Base-by-base conservation (phyloP, 2,113 vertebrate species). In the Carollia perspicillata region DNA sequence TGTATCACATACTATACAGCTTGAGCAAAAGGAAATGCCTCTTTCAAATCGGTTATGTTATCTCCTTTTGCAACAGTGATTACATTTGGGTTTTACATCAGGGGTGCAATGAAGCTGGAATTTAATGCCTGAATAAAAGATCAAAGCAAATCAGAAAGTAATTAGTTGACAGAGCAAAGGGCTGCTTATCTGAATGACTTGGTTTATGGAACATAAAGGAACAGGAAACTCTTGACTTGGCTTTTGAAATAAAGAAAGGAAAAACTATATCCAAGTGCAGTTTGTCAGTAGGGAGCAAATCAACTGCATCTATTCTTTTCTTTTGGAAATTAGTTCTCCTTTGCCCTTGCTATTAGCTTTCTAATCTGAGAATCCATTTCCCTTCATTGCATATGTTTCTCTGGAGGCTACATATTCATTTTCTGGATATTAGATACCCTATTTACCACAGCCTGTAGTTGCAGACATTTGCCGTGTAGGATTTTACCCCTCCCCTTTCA, bases 381-480 rank as follows among this genome's bases (percentile, higher is more conserved):
- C 58, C 42, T 90, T 89, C 84, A 80, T 86, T 88, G 47, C 79
- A 10, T 93, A 84, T 75, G 22, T 93, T 96, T 96, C 95, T 94
- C 93, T 95, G 53, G 94, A 90, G 96, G 65, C 23, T 90, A 40
- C 65, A 94, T 96, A 92, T 95, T 97, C 94, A 97, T 97, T 97
- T 98, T 97, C 91, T 94, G 58, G 93, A 84, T 97, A 98, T 97
- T 95, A 96, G 95, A 97, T 96, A 96, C 86, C 74, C 90, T 96
- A 96, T 96, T 97, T 97, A 97, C 95, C 95, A 92, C 94, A 97
- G 97, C 53, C 95, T 93, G 91, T n/a, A 93, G 91, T 93, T 58
- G 78, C 47, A 91, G 69, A 58, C 69, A 72, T 94, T 94, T 92
- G 78, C 81, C 89, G 47, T 65, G 20, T 66, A 58, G 49, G 51